Evolutionary conservation across 2,888 invertebrate species (phyloP).

Genomic region (Crepidodera aurea): DNA sequence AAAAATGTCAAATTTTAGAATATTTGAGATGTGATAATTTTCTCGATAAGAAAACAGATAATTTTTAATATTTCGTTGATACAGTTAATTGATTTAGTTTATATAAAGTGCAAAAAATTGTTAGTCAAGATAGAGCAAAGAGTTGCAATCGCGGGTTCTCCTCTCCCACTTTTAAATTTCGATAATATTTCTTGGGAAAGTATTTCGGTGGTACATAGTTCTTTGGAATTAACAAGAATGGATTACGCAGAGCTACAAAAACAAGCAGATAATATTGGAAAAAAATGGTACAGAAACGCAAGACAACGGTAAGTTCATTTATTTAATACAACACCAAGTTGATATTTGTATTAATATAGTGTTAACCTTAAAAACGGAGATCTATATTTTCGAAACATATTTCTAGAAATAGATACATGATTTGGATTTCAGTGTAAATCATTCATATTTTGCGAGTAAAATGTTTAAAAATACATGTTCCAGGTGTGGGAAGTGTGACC

Average conservation of each 20-base stretch:
- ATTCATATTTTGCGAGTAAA: neutral
- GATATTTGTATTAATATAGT: too few relatives aligned
- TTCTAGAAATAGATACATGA: neutral
- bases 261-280: slow-evolving; percentile 49
- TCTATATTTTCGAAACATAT: neutral
- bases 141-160: neutral
- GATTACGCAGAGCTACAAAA: slow-evolving; percentile 42
- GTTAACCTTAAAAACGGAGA: neutral
- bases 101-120: neutral
- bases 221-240: slow-evolving; percentile 19
- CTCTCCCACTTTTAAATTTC: neutral
- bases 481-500: neutral
- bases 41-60: neutral
- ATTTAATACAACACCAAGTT: too few relatives aligned
- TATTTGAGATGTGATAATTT: neutral
- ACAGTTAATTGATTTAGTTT: neutral
- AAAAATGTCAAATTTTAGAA: neutral
- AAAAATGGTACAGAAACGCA: slow-evolving; percentile 66
- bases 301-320: slow-evolving; percentile 64
- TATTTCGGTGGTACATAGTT: neutral
- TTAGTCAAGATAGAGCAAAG: neutral
- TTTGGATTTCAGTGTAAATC: neutral
- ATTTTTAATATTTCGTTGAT: neutral
- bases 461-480: neutral
- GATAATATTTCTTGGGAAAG: neutral